Base-by-base conservation (phyloP, 2,113 vertebrate genomes). In the Neolamprologus sp. region DNA sequence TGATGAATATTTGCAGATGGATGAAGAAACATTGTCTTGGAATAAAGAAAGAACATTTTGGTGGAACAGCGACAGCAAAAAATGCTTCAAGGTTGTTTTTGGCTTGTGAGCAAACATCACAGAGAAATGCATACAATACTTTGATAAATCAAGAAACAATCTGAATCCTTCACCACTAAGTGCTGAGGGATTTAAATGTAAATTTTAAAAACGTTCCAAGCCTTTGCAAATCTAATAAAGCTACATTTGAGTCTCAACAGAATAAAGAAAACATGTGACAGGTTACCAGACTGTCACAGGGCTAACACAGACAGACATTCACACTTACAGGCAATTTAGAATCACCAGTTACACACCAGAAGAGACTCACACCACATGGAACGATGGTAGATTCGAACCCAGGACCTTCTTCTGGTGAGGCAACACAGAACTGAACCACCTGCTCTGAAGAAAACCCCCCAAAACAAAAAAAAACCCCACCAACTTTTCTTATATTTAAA, bases 1-100 rank as follows among this genome's bases (percentile, higher is more conserved):
- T 83, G 83, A 90, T 96, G 78, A 94, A 93, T 95, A 95, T 96
- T 94, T 90, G 95, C 93, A 90, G 78, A 54, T 47, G 51, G 55
- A 79, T 80, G 60, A 91, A 85, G 63, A 91, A 83, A 93, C 88
- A 89, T 89, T 92, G 87, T 89, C 28, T 90, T 80, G n/a, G n/a
- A 87, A 92, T 83, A 78, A 30, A 75, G 49, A 89, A 57, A n/a
- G 23, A 87, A 47, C 12, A 79, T 87, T 91, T 88, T 85, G 71
- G 78, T 58, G 57, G 21, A 87, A 58, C 21, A 87, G 65, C 2
- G 23, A 45, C 28, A 79, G 7, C 14, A 68, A 55, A 81, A 89
- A 84, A 81, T 19, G 33, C 78, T 82, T 82, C 33, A 30, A 26
- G 21, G 16, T n/a, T 35, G 81, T 75, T 87, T 88, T 6, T 17